phyloP scores from a whole-genome alignment of 2,797 vertebrate species.

The Pelochelys cantorii region DNA sequence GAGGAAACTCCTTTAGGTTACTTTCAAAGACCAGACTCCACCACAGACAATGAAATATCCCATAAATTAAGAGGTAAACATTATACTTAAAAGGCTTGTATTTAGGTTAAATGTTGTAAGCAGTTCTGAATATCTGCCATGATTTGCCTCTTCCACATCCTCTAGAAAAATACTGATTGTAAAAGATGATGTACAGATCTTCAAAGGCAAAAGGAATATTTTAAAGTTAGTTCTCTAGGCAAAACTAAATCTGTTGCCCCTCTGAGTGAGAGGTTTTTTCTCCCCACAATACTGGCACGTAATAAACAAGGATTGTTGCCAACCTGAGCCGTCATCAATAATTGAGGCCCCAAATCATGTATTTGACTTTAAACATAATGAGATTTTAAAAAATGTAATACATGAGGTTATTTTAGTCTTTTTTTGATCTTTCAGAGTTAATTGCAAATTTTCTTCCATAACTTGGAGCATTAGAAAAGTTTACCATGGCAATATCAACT shows the following conservation, averaged over 20 bases:
- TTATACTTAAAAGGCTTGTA: not conserved
- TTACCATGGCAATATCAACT: not conserved
- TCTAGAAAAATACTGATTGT: not conserved
- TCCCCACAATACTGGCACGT: too few species aligned
- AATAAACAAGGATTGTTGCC: not conserved
- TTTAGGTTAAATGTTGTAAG: not conserved
- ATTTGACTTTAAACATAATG: not conserved
- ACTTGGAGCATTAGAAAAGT: not conserved
- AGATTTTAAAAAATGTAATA: not conserved
- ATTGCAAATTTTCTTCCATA: not conserved
- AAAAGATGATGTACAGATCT: not conserved
- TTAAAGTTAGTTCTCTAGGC: not conserved
- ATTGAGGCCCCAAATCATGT: not conserved
- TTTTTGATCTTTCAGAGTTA: not conserved
- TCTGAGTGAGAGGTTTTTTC: too few species aligned
- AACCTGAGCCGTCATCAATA: not conserved
- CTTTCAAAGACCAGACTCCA: conserved; percentile 9
- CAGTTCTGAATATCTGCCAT: not conserved
- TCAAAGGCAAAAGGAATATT: not conserved
- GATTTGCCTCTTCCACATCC: not conserved
- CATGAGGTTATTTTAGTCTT: not conserved
- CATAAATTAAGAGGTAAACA: not conserved
- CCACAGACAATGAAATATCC: not conserved
- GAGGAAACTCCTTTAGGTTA: not conserved
- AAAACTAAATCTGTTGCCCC: not conserved